These are phyloP conservation scores for Mionectes macconnelli DNA, from an alignment of 2,113 vertebrate species.

Conservation along the genomic window DNA sequence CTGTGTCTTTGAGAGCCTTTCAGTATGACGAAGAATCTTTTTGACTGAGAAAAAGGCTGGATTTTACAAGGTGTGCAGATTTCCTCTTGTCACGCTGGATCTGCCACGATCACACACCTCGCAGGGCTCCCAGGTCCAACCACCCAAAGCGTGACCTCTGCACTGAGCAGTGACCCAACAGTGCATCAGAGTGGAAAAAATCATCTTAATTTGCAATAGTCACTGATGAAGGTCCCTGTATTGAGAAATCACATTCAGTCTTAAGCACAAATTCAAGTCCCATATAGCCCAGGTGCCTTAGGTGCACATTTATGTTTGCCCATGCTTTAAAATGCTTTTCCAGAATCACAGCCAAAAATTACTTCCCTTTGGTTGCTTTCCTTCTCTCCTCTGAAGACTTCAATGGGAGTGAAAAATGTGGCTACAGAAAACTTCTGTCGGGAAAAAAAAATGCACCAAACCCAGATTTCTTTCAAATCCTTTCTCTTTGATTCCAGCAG, in stretches of 20 bases:
- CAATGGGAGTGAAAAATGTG: background rate
- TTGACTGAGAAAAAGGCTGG: background rate
- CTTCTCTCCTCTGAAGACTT: background rate
- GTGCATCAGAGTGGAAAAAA: background rate
- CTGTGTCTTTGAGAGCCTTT: background rate
- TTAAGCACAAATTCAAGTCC: background rate
- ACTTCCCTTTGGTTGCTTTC: background rate
- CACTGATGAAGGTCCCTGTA: background rate
- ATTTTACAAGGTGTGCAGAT: background rate
- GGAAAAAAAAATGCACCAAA: background rate
- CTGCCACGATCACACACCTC: background rate
- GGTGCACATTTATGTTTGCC: background rate
- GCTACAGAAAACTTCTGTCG: background rate
- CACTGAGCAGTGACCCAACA: background rate
- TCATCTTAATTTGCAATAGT: background rate
- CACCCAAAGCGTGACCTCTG: background rate
- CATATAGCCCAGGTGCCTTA: background rate
- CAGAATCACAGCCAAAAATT: background rate
- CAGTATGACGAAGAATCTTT: background rate
- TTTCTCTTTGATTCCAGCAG: background rate
- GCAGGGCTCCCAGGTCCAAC: background rate
- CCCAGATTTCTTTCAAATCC: background rate
- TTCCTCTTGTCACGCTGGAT: background rate
- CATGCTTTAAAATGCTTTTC: constrained; percentile 6
- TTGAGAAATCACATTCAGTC: background rate